These are phyloP conservation scores for Coracias cyanogaster DNA, from an alignment of 2,797 vertebrate species.

Conservation along the genomic window DNA sequence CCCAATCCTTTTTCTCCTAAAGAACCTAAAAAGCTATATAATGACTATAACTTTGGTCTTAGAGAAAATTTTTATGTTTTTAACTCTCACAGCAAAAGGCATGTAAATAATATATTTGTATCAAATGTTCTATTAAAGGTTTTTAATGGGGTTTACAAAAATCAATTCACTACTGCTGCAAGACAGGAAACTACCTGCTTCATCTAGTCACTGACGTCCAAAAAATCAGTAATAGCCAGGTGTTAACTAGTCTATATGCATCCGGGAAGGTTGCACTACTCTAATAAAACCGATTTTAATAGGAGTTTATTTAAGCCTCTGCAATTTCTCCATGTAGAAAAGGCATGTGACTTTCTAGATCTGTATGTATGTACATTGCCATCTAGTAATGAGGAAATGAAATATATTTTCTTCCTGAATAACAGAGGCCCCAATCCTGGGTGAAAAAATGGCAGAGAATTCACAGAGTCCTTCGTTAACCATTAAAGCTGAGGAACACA, in stretches of 20 bases:
- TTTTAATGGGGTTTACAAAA: background rate
- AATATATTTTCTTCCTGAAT: background rate
- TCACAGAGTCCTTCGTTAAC: background rate
- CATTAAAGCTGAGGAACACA: background rate
- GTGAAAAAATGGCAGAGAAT: background rate
- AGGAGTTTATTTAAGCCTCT: background rate
- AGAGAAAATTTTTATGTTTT: background rate
- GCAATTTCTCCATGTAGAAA: background rate
- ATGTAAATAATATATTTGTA: background rate
- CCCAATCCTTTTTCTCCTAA: background rate
- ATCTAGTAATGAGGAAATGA: background rate
- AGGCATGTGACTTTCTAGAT: background rate
- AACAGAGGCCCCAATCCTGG: background rate
- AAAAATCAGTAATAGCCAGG: slow-evolving; percentile 1
- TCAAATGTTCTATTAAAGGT: background rate
- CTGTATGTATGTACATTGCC: background rate
- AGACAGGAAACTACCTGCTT: background rate
- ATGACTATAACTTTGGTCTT: background rate
- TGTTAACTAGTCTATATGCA: background rate
- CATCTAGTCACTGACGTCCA: background rate
- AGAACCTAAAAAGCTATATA: background rate
- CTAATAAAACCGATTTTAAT: background rate
- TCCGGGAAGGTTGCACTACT: background rate
- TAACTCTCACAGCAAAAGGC: background rate
- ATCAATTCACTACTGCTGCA: background rate